Conservation (phyloP, 2,797 vertebrate species). For the Cryptoprocta ferox region DNA sequence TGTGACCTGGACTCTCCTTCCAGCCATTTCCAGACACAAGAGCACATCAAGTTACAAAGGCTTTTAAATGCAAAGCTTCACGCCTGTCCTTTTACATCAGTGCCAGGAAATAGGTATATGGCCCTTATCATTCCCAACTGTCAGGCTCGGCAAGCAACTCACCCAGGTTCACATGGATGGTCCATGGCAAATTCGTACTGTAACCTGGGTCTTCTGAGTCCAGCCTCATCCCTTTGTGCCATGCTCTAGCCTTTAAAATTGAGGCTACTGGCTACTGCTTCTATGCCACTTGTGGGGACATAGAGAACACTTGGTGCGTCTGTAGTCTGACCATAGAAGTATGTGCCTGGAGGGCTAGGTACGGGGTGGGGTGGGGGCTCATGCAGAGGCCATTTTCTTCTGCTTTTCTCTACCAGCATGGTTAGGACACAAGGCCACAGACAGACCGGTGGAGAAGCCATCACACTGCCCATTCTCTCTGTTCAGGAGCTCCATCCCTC, state of each 20-base stretch:
- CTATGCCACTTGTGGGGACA: not conserved
- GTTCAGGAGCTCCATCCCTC: not conserved
- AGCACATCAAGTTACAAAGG: not conserved
- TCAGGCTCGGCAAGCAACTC: not conserved
- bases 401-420: not conserved
- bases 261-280: not conserved
- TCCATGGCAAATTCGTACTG: not conserved
- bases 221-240: not conserved
- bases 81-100: not conserved
- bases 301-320: not conserved
- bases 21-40: not conserved
- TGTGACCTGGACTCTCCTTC: not conserved
- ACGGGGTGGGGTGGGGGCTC: not conserved
- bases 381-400: not conserved
- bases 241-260: not conserved
- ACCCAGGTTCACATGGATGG: not conserved
- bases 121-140: not conserved
- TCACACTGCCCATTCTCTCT: not conserved
- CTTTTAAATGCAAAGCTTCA: not conserved
- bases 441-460: too few species aligned
- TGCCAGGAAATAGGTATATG: not conserved
- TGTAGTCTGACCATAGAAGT: not conserved
- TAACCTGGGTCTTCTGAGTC: not conserved
- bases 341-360: not conserved
- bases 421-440: not conserved